phyloP scores from a whole-genome alignment of 1,140 invertebrate genomes.

The Zeugodacus cucurbitae region DNA sequence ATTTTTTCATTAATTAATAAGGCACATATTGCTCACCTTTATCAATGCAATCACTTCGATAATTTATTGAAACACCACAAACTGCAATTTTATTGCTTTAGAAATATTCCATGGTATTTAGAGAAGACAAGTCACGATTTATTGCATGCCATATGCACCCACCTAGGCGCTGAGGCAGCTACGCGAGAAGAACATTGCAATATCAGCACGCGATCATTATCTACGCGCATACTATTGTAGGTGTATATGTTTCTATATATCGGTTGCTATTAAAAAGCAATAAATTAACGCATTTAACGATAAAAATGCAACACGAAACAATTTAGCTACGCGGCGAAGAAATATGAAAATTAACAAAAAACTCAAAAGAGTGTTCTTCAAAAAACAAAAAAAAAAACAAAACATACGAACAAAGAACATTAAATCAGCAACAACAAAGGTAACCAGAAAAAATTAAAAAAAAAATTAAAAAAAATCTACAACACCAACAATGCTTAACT shows the following conservation, averaged over 20 bases:
- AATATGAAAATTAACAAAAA: slow-evolving; percentile 25
- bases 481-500: neutral
- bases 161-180: neutral
- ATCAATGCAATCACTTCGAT: too few species aligned
- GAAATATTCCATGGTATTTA: too few species aligned
- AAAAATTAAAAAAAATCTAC: neutral
- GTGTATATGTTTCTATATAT: neutral
- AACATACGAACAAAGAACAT: neutral
- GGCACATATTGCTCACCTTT: too few species aligned
- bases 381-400: neutral
- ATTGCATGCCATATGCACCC: neutral
- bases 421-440: neutral
- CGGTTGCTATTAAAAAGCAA: slow-evolving; percentile 33
- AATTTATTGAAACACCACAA: too few species aligned
- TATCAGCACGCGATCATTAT: slow-evolving; percentile 28
- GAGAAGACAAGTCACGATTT: neutral
- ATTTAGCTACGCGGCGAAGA: slow-evolving; percentile 11
- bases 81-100: too few species aligned
- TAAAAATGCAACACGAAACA: slow-evolving; percentile 17
- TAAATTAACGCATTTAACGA: slow-evolving; percentile 26
- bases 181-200: neutral
- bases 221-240: neutral
- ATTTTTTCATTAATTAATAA: too few species aligned
- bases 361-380: neutral
- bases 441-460: neutral